Conservation (phyloP, 2,113 vertebrate species). For the Periophthalmodon schlosseri region DNA sequence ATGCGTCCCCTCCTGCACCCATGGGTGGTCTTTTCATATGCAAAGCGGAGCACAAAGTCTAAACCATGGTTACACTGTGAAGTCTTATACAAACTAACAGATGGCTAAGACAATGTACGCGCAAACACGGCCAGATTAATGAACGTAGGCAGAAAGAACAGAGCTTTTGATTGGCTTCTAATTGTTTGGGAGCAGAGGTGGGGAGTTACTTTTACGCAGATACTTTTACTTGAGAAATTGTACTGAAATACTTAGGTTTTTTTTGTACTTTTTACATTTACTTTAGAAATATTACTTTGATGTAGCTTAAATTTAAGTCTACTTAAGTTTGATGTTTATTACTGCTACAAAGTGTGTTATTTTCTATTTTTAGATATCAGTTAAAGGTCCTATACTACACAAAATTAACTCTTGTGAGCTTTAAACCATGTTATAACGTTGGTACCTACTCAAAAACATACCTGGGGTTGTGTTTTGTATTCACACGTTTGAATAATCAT, state of each 20-base stretch:
- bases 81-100: conserved; percentile 19
- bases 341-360: no score
- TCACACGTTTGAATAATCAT: no score
- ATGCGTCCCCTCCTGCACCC: conserved; percentile 57
- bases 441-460: no score
- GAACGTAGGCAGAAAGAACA: conserved; percentile 23
- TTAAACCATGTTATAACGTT: no score
- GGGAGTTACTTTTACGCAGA: neutral
- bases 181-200: conserved; percentile 21
- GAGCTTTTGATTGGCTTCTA: conserved; percentile 52
- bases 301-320: neutral
- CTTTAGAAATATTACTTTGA: neutral
- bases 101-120: conserved; percentile 21
- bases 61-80: conserved; percentile 31
- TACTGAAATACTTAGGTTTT: neutral
- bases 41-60: conserved; percentile 52
- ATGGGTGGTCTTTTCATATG: conserved; percentile 75
- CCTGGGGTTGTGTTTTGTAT: no score
- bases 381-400: no score
- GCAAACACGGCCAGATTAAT: conserved; percentile 32
- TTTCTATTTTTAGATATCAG: no score
- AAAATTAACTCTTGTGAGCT: no score
- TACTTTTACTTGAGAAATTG: neutral
- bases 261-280: neutral
- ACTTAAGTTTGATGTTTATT: no score